phyloP scores from a whole-genome alignment of 2,888 invertebrate genomes.

The Oscheius sp. region DNA sequence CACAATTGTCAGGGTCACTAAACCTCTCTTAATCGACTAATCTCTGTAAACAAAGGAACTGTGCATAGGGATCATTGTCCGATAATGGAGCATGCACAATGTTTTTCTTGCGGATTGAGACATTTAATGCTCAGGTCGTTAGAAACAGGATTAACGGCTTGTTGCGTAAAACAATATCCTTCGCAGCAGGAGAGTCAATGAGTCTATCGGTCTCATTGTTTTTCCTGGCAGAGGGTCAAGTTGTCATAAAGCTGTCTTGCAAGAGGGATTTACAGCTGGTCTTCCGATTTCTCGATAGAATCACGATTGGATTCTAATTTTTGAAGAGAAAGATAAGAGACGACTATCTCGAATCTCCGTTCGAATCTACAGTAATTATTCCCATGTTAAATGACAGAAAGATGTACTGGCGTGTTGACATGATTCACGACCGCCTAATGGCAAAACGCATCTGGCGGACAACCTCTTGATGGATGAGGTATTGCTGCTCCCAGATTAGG shows the following conservation, averaged over 20 bases:
- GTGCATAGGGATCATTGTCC: neutral
- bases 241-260: too few species aligned
- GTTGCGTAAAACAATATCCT: neutral
- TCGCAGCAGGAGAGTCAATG: neutral
- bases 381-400: neutral
- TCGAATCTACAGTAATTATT: too few species aligned
- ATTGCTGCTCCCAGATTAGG: slow-evolving; percentile 3
- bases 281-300: too few species aligned
- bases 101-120: neutral
- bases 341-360: too few species aligned
- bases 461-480: slow-evolving; percentile 6
- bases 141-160: neutral
- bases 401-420: slow-evolving; percentile 1
- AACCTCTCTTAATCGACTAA: slow-evolving; percentile 22
- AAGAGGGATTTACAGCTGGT: too few species aligned
- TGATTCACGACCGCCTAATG: slow-evolving; percentile 19
- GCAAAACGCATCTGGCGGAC: slow-evolving; percentile 23
- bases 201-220: neutral
- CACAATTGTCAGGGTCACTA: slow-evolving; percentile 24
- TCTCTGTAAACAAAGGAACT: slow-evolving; percentile 24
- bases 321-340: too few species aligned
- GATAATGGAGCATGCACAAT: neutral
- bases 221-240: too few species aligned
- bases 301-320: too few species aligned
- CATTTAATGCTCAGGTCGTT: neutral